A percentile compares a stretch with the other conserved stretches of the same genome.
Evolutionary conservation across 2,113 vertebrate genomes (phyloP).

Genomic region (Caretta caretta): DNA sequence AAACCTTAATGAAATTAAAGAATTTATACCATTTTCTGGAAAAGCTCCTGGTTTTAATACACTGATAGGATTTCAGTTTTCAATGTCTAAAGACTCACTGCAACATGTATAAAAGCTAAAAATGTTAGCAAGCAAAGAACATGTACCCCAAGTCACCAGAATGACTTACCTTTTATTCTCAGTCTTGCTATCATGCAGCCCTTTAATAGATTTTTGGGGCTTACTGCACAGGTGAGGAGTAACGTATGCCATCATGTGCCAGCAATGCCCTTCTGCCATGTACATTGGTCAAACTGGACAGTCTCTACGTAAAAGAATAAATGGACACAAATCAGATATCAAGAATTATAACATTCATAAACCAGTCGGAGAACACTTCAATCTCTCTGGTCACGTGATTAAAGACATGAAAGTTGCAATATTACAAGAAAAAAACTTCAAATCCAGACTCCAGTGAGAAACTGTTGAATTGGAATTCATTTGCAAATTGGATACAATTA

Average conservation of each 20-base stretch:
- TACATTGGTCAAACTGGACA: too few relatives aligned
- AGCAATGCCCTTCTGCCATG: too few relatives aligned
- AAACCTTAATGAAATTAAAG: neutral
- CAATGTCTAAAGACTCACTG: constrained; percentile 1
- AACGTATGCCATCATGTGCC: neutral
- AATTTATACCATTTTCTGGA: constrained; percentile 46
- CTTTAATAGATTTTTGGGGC: constrained; percentile 36
- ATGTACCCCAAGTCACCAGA: constrained; percentile 8
- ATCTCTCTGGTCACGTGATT: too few relatives aligned
- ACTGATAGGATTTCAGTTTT: constrained; percentile 45
- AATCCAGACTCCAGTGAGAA: too few relatives aligned
- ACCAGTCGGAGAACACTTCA: too few relatives aligned
- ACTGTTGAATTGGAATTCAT: too few relatives aligned
- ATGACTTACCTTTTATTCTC: constrained; percentile 36
- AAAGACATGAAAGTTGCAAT: too few relatives aligned
- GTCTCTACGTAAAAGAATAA: too few relatives aligned
- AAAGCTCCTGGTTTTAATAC: constrained; percentile 36
- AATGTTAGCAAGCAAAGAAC: constrained; percentile 38
- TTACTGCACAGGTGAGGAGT: constrained; percentile 21
- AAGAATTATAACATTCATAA: too few relatives aligned
- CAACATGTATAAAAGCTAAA: constrained; percentile 8
- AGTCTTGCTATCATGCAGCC: constrained; percentile 20
- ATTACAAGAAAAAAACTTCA: too few relatives aligned
- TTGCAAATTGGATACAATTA: too few relatives aligned
- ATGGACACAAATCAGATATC: too few relatives aligned